Evolutionary conservation across 2,797 vertebrate genomes (phyloP), one percentile per base, ranked within the genome.

Genomic region (Siniperca obscura): DNA sequence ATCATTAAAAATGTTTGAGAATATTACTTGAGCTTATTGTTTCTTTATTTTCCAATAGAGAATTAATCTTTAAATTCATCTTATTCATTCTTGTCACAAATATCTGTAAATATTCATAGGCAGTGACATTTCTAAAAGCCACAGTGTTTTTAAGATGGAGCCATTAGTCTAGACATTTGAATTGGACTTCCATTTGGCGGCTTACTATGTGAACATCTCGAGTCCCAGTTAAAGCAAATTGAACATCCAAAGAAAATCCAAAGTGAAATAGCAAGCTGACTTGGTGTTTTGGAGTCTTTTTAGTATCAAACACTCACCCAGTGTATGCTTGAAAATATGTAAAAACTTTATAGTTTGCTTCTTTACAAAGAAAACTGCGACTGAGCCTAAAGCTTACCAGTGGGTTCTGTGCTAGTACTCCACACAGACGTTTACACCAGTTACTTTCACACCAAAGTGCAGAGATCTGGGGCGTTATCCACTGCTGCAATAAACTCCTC

Each of bases 401-500:
- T 3, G 19, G 50, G 36, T 64, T 55, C n/a, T 16, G 0, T 22
- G 17, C 19, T 34, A 8, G 17, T 21, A 8, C 17, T 42, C n/a
- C 19, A n/a, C 36, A 21, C 21, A 36, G 48, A 46, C 5, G 1
- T 36, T 21, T 40, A 13, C 62, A 52, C 0, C 17, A 8, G 30
- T 36, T 14, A 53, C 34, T 40, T 66, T 59, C n/a, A 34, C 17
- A 66, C 27, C 4, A 30, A 59, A 6, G 9, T 52, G 42, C 14
- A 42, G n/a, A 25, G 34, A 53, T 38, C 17, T 65, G 59, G 66
- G 42, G 59, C 4, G 3, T 12, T 30, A 8, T 53, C 61, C 46
- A 46, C 16, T 9, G 12, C 40, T 25, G 52, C 69, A 78, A 74
- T 75, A 71, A 70, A 40, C 60, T 69, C 52, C 44, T 70, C 71